These are phyloP conservation scores for Dromiciops gliroides DNA, from an alignment of 2,113 vertebrate genomes.

Conservation along the genomic window DNA sequence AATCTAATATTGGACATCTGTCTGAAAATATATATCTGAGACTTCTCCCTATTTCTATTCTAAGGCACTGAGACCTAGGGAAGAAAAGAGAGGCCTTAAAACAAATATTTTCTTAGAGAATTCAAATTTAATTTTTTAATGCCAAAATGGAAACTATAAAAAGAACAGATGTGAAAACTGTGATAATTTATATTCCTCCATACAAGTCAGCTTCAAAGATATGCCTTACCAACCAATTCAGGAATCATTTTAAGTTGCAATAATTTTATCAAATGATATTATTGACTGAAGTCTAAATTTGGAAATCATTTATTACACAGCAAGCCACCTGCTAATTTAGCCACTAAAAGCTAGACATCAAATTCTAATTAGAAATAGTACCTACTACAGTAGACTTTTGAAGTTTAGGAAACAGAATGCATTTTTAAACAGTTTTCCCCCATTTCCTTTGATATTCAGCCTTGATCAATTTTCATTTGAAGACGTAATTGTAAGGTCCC, in stretches of 20 bases:
- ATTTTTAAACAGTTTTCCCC: conserved; percentile 18
- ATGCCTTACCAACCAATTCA: not conserved
- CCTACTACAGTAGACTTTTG: conserved; percentile 27
- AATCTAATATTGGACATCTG: not conserved
- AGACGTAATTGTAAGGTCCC: conserved; percentile 60
- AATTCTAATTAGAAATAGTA: conserved; percentile 46
- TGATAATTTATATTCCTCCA: not conserved
- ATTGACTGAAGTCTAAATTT: not conserved
- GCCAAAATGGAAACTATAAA: not conserved
- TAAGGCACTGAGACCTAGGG: not conserved
- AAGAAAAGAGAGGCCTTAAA: not conserved
- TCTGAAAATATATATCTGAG: not conserved
- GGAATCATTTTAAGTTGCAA: not conserved
- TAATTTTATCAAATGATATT: conserved; percentile 10
- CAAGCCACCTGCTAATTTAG: not conserved
- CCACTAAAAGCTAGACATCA: not conserved
- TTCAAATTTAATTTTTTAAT: not conserved
- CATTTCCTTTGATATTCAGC: conserved; percentile 70
- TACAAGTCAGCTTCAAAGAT: not conserved
- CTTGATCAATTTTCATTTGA: conserved; percentile 74
- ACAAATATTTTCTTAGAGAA: not conserved
- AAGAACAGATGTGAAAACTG: not conserved
- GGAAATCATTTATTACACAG: not conserved
- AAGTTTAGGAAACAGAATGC: conserved; percentile 50
- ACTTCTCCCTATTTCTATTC: not conserved